Evolutionary conservation across 2,113 vertebrate genomes (phyloP).

Genomic region (Oplegnathus fasciatus): DNA sequence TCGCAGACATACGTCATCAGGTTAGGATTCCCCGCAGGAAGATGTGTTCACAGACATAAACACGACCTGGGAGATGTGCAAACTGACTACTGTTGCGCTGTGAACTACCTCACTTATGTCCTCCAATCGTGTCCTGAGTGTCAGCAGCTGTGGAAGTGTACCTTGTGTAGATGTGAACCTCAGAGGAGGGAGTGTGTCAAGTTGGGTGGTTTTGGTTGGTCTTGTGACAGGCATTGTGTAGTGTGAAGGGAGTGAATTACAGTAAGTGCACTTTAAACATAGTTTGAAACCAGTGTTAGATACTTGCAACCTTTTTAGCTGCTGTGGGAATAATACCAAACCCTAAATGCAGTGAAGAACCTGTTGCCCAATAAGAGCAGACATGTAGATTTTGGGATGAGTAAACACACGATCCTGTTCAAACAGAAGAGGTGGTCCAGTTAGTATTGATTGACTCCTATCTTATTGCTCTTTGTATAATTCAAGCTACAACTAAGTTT

Average conservation of each 20-base stretch:
- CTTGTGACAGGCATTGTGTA: background rate
- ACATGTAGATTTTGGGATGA: too few species aligned
- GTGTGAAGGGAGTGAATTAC: background rate
- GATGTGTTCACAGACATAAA: constrained; percentile 6
- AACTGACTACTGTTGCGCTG: background rate
- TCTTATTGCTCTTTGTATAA: background rate
- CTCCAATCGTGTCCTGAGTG: background rate
- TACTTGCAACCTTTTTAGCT: background rate
- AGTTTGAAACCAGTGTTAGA: too few species aligned
- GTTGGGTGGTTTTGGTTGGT: background rate
- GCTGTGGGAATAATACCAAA: background rate
- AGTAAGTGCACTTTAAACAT: background rate
- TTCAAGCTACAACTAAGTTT: background rate
- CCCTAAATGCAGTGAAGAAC: background rate
- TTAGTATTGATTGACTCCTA: background rate
- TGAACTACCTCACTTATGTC: background rate
- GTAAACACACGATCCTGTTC: too few species aligned
- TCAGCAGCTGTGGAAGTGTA: background rate
- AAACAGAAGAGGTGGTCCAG: background rate
- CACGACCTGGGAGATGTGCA: background rate
- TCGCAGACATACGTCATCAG: constrained; percentile 49
- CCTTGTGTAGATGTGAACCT: background rate
- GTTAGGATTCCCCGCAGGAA: constrained; percentile 45
- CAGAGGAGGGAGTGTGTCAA: background rate
- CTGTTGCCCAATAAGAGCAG: background rate